A percentile compares a stretch with the other conserved stretches of the same genome.
These are phyloP conservation scores for Psophia crepitans DNA, from an alignment of 2,113 vertebrate genomes.

Conservation along the genomic window DNA sequence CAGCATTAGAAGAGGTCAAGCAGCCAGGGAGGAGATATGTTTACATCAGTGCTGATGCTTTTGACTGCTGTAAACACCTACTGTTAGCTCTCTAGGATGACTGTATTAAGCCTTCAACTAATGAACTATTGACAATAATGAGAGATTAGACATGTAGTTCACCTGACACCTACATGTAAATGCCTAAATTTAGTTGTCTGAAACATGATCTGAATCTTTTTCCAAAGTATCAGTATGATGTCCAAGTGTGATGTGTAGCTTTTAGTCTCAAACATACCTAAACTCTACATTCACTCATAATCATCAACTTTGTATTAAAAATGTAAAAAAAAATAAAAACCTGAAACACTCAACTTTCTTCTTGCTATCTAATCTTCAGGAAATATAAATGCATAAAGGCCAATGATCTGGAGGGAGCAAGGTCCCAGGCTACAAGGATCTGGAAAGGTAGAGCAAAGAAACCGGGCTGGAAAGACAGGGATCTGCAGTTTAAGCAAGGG, in stretches of 20 bases:
- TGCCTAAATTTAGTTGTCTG: background rate
- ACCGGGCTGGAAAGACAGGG: background rate
- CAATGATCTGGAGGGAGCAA: background rate
- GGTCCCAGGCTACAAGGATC: background rate
- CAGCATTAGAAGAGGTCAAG: background rate
- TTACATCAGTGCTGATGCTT: background rate
- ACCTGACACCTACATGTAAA: background rate
- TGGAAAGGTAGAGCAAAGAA: background rate
- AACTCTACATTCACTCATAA: background rate
- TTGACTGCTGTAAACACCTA: background rate
- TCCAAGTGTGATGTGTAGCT: background rate
- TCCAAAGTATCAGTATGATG: background rate
- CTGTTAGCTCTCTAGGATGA: background rate
- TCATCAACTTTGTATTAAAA: background rate
- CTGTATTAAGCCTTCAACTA: background rate
- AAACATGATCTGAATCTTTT: background rate
- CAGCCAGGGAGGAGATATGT: background rate
- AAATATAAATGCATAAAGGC: background rate
- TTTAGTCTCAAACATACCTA: background rate
- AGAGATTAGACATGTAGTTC: background rate
- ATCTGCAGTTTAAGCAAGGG: background rate
- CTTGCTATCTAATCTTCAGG: background rate
- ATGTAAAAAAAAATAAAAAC: background rate
- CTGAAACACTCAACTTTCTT: background rate
- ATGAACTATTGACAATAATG: background rate